Percentiles rank a stretch among this genome's conserved stretches.
Conservation (phyloP, 2,113 vertebrate species). For the Uropsilus gracilis region DNA sequence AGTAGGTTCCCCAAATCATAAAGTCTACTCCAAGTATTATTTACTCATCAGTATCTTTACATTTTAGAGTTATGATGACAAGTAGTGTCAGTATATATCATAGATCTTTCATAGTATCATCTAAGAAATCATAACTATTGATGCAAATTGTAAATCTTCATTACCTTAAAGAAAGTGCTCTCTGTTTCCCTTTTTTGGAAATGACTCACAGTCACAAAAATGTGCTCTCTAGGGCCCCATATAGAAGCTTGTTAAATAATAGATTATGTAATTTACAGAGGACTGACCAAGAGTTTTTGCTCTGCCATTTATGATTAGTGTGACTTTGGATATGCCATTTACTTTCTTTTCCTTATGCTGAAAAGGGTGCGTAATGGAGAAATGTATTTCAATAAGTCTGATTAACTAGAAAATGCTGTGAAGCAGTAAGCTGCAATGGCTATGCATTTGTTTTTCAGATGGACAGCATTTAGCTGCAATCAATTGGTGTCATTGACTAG, state of each 20-base stretch:
- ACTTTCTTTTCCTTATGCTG: neutral
- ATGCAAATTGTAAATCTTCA: neutral
- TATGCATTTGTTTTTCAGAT: neutral
- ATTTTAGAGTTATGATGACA: neutral
- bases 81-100: neutral
- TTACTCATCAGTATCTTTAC: neutral
- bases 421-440: neutral
- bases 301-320: neutral
- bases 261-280: neutral
- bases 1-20: neutral
- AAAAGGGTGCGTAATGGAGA: neutral
- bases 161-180: neutral
- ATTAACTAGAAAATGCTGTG: neutral
- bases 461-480: neutral
- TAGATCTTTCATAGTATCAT: neutral
- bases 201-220: neutral
- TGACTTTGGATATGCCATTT: neutral
- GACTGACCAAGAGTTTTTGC: neutral
- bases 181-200: neutral
- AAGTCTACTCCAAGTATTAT: neutral
- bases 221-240: neutral
- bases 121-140: neutral
- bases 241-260: neutral
- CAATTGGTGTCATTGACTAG: neutral
- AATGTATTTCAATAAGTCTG: neutral